Evolutionary conservation across 2,888 invertebrate species (phyloP).

Genomic region (Acronicta alni): DNA sequence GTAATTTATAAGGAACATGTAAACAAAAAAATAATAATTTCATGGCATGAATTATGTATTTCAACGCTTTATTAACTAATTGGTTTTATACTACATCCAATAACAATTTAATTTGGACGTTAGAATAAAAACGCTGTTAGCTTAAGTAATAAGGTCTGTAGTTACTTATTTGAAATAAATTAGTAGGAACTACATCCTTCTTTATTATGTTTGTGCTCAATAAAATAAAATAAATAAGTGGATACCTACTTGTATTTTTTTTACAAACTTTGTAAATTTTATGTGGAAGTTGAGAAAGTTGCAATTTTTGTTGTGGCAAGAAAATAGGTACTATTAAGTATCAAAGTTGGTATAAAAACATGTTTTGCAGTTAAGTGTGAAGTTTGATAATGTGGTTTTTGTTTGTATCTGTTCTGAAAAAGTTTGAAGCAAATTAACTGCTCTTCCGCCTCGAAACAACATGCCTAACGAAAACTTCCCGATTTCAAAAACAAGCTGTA

Average conservation of each 20-base stretch:
- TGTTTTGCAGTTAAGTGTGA: constrained; percentile 29
- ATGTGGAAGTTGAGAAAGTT: background rate
- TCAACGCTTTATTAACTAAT: constrained; percentile 25
- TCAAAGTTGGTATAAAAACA: constrained; percentile 30
- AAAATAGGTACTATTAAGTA: constrained; percentile 10
- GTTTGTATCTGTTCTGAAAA: constrained; percentile 28
- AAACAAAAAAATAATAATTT: constrained; percentile 33
- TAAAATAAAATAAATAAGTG: no score
- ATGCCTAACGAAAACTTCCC: background rate
- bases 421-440: constrained; percentile 28
- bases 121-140: constrained; percentile 3
- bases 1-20: constrained; percentile 22
- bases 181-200: no score
- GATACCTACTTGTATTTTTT: no score
- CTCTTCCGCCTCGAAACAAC: constrained; percentile 15
- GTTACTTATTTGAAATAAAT: no score
- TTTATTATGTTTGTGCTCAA: no score
- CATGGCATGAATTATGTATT: constrained; percentile 3
- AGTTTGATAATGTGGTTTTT: constrained; percentile 22
- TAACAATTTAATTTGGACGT: constrained; percentile 35
- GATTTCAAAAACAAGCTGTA: background rate
- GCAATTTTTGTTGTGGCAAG: constrained; percentile 9
- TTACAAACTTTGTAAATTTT: no score
- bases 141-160: no score
- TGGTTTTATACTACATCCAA: constrained; percentile 20